Evolutionary conservation across 2,797 vertebrate species (phyloP).

Genomic region (Natrix natrix): DNA sequence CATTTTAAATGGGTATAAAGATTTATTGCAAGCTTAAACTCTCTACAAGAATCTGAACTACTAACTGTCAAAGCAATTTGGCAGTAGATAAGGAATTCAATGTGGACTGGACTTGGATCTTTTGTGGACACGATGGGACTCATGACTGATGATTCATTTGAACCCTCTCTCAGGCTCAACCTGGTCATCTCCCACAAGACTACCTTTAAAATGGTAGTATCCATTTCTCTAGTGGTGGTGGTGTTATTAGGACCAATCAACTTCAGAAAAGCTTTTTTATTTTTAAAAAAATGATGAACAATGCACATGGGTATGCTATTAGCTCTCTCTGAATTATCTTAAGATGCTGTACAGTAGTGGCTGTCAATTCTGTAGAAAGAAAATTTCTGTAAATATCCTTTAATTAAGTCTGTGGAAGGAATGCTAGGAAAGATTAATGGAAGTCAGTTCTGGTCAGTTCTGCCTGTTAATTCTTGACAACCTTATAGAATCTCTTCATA

Average conservation of each 20-base stretch:
- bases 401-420: not conserved
- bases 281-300: not conserved
- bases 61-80: not conserved
- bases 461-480: not conserved
- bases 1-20: not conserved
- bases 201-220: not conserved
- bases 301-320: not conserved
- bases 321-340: not conserved
- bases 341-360: not conserved
- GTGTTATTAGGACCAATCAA: not conserved
- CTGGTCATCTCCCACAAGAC: not conserved
- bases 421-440: not conserved
- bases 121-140: not conserved
- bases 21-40: not conserved
- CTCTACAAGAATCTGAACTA: not conserved
- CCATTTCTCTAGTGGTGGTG: not conserved
- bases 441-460: not conserved
- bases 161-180: not conserved
- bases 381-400: not conserved
- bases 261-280: not conserved
- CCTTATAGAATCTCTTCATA: not conserved
- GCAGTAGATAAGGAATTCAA: not conserved
- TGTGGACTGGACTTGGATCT: not conserved
- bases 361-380: not conserved
- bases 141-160: not conserved